Conservation (phyloP, 2,888 invertebrate species). For the Anticlea derivata region DNA sequence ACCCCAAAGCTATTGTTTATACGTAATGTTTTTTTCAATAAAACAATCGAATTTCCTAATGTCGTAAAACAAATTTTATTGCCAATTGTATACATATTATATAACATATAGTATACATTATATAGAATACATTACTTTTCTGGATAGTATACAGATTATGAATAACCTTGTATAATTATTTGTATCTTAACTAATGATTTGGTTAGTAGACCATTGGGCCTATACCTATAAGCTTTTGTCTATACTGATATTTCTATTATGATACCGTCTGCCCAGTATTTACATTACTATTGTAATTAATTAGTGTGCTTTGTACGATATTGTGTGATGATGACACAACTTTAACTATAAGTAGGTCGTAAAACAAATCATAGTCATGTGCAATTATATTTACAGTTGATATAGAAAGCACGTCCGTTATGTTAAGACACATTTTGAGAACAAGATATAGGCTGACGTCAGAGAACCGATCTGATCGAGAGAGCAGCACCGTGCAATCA, state of each 20-base stretch:
- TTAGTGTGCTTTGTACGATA: background rate
- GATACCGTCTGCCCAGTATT: slow-evolving; percentile 14
- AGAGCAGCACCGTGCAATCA: slow-evolving; percentile 53
- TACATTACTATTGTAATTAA: background rate
- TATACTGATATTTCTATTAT: slow-evolving; percentile 29
- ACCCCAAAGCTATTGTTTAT: too few relatives aligned
- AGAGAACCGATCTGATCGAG: slow-evolving; percentile 15
- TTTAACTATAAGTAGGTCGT: slow-evolving; percentile 2
- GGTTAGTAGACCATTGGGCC: background rate
- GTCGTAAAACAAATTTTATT: too few relatives aligned
- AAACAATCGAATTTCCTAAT: too few relatives aligned
- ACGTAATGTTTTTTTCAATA: too few relatives aligned
- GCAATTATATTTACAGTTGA: slow-evolving; percentile 4
- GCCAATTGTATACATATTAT: too few relatives aligned
- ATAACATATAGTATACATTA: too few relatives aligned
- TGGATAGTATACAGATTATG: too few relatives aligned
- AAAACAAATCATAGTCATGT: slow-evolving; percentile 3
- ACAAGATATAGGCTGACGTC: slow-evolving; percentile 16
- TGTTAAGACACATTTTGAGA: background rate
- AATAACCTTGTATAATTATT: background rate
- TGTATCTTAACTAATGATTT: slow-evolving; percentile 1
- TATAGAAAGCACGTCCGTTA: slow-evolving; percentile 9
- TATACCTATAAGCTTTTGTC: slow-evolving; percentile 39
- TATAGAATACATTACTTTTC: too few relatives aligned
- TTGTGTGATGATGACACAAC: slow-evolving; percentile 1